These are phyloP conservation scores for Platysteira castanea DNA, from an alignment of 2,113 vertebrate genomes.

Conservation along the genomic window DNA sequence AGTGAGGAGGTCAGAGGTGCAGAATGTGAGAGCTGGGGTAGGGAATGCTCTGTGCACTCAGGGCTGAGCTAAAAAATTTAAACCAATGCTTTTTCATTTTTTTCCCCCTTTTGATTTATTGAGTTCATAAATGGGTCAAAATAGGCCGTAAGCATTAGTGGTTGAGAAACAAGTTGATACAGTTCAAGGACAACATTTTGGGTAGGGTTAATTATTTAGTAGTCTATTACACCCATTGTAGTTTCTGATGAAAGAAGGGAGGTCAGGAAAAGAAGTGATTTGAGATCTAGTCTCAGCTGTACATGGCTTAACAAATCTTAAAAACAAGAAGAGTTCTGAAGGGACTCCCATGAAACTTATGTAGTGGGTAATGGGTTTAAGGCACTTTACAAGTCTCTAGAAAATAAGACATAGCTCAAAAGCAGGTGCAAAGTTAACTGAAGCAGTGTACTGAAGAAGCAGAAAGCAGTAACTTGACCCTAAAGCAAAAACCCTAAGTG, in stretches of 20 bases:
- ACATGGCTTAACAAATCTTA: not conserved
- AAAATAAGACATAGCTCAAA: not conserved
- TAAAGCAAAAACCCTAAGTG: not conserved
- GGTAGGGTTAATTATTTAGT: not conserved
- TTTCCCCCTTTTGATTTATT: not conserved
- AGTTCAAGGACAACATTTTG: not conserved
- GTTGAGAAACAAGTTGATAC: not conserved
- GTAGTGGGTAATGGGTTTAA: not conserved
- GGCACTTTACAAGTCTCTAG: not conserved
- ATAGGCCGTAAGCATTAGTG: not conserved
- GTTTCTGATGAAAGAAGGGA: not conserved
- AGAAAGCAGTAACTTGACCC: not conserved
- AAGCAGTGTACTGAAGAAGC: not conserved
- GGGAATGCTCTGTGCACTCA: not conserved
- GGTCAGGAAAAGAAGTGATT: not conserved
- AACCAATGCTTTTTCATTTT: not conserved
- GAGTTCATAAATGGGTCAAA: not conserved
- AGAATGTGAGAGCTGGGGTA: not conserved
- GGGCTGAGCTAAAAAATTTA: not conserved
- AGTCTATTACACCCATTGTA: not conserved
- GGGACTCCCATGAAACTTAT: not conserved
- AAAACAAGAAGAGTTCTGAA: not conserved
- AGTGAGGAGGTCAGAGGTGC: not conserved
- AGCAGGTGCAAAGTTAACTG: not conserved
- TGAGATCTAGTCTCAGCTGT: not conserved